Evolutionary conservation across 2,797 vertebrate genomes (phyloP), one percentile per base, ranked within the genome.

Genomic region (Phataginus tricuspis): DNA sequence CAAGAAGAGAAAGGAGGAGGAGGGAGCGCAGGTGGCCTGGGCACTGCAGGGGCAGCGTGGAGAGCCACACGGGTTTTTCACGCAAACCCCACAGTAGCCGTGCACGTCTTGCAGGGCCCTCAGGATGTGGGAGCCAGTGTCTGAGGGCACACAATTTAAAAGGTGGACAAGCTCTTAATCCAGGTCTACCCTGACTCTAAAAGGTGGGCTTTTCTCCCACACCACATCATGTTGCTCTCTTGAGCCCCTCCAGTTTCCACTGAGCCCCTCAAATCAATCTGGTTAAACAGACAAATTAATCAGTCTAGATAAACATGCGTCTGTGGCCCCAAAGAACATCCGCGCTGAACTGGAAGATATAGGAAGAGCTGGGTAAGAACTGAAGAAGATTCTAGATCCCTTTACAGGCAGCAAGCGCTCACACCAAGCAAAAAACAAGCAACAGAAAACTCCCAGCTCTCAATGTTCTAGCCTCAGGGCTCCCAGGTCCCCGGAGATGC

Each of bases 101-200:
- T 61, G 18, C 51, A 25, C 42, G 27, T 53, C 34, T 72, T 39
- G 59, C 5, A 69, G 39, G 64, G 68, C 7, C 29, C 49, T 92
- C 8, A 4, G 77, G 57, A 71, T 1, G n/a, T 25, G 8, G 11
- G 4, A 8, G 5, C 16, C 34, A 31, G 0, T 2, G 19, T 39
- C 25, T 51, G 23, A 94, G 11, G 71, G 71, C 29, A 19, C 11
- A 63, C 0, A 23, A 34, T 29, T 78, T 86, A 61, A 37, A 69
- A 68, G 51, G 51, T 18, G 21, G 21, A 53, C 64, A n/a, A 83
- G 45, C 57, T 82, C 78, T 93, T 49, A 1, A 42, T 34, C 49
- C 18, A 90, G n/a, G 39, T 37, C 66, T 69, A 13, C n/a, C 83
- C 45, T 34, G 18, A n/a, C 13, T 49, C 57, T 39, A 66, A 64